Evolutionary conservation across 2,113 vertebrate genomes (phyloP).

Genomic region (Tichodroma muraria): DNA sequence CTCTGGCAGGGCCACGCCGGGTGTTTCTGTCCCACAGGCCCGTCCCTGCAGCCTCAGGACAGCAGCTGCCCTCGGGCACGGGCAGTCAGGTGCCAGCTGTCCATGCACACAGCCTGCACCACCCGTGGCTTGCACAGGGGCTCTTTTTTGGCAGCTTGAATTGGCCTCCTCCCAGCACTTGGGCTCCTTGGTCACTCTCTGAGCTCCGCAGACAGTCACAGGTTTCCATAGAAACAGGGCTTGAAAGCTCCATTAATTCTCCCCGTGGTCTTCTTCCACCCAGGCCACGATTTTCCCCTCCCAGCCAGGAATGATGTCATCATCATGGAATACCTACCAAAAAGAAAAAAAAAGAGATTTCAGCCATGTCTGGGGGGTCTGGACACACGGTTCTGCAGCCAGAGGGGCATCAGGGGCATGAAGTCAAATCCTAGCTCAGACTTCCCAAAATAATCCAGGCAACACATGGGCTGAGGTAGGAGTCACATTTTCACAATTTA

Average conservation of each 20-base stretch:
- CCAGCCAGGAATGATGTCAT: constrained; percentile 93
- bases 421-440: neutral
- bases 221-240: neutral
- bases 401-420: neutral
- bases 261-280: constrained; percentile 91
- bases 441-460: neutral
- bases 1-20: neutral
- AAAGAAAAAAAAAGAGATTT: neutral
- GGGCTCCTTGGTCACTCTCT: constrained; percentile 46
- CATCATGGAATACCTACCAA: constrained; percentile 88
- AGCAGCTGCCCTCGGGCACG: neutral
- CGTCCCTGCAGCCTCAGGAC: neutral
- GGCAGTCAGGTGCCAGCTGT: neutral
- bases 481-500: neutral
- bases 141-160: constrained; percentile 55
- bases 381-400: neutral
- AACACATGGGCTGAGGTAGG: neutral
- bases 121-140: neutral
- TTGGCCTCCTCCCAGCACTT: constrained; percentile 30
- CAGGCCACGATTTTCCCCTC: constrained; percentile 98
- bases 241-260: constrained; percentile 74
- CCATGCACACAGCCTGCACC: neutral
- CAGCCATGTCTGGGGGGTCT: neutral
- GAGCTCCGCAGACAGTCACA: constrained; percentile 37
- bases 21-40: neutral